A percentile compares a stretch with the other conserved stretches of the same genome.
Conservation (phyloP, 2,113 vertebrate species). For the Megatriorchis doriae region DNA sequence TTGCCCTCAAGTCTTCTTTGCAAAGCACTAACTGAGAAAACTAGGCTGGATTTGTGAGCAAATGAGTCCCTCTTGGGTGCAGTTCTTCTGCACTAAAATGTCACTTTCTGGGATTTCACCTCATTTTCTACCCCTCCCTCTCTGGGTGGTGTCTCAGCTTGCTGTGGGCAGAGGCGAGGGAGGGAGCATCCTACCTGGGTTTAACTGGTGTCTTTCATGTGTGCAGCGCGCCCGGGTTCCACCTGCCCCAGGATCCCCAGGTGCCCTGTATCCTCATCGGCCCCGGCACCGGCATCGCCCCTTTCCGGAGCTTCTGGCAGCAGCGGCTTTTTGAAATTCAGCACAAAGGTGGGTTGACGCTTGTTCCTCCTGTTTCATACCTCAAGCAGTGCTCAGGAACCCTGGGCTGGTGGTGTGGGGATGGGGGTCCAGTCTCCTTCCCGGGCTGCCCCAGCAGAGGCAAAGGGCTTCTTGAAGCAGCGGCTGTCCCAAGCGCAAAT, state of each 20-base stretch:
- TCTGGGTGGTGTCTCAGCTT: neutral
- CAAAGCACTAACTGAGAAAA: neutral
- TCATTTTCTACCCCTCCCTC: accelerated
- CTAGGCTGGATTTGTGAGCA: neutral
- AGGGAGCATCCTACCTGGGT: neutral
- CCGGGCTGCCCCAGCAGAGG: neutral
- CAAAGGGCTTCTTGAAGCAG: neutral
- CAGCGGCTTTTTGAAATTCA: constrained; percentile 89
- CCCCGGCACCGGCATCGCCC: constrained; percentile 94
- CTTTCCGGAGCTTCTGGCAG: constrained; percentile 98
- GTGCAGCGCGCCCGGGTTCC: constrained; percentile 87
- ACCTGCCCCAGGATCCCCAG: constrained; percentile 87
- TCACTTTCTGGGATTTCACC: neutral
- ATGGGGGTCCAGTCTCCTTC: neutral
- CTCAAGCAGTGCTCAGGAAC: accelerated
- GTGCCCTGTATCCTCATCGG: constrained; percentile 94
- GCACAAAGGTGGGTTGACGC: constrained; percentile 78
- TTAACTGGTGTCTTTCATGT: neutral
- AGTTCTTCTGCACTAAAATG: neutral
- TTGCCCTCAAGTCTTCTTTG: neutral
- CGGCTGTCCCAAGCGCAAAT: neutral
- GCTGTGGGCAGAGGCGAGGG: neutral
- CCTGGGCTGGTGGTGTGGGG: accelerated
- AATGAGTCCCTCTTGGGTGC: accelerated
- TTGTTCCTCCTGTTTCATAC: neutral